A percentile compares a stretch with the other conserved stretches of the same genome.
Conservation (phyloP, 2,888 invertebrate species). For the Stenodema calcarata region DNA sequence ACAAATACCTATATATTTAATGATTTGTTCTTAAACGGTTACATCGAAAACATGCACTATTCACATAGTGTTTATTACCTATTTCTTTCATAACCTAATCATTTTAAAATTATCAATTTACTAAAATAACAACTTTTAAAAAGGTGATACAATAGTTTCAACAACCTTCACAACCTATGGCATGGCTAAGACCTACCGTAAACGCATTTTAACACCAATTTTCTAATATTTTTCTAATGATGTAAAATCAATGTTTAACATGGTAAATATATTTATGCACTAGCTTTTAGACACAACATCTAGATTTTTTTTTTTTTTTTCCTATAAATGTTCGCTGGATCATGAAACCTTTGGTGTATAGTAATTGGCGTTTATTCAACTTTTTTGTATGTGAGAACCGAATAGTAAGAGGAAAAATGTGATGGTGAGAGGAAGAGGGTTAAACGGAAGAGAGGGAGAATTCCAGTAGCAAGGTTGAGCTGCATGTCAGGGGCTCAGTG, state of each 20-base stretch:
- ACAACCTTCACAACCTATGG: conserved; percentile 41
- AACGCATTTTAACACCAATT: conserved; percentile 38
- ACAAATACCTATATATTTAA: neutral
- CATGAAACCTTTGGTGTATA: conserved; percentile 51
- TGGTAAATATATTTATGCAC: neutral
- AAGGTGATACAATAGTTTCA: conserved; percentile 32
- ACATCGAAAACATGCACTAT: conserved; percentile 50
- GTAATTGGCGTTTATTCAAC: conserved; percentile 45
- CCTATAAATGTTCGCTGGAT: conserved; percentile 49
- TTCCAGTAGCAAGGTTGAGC: conserved; percentile 19
- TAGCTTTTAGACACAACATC: conserved; percentile 38
- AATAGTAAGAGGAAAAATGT: neutral
- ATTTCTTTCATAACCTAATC: conserved; percentile 19
- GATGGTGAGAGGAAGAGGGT: neutral
- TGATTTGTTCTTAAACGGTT: conserved; percentile 44
- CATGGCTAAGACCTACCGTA: conserved; percentile 38
- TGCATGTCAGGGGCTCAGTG: conserved; percentile 50
- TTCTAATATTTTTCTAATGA: conserved; percentile 38
- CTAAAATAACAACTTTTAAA: conserved; percentile 32
- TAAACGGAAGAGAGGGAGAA: neutral
- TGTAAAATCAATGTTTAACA: conserved; percentile 38
- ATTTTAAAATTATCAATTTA: conserved; percentile 16
- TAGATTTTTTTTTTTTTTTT: conserved; percentile 15
- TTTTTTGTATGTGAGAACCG: conserved; percentile 42
- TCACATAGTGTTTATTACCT: conserved; percentile 29